These are phyloP conservation scores for Rotaria macrura DNA, from an alignment of 2,888 invertebrate species.

Conservation along the genomic window DNA sequence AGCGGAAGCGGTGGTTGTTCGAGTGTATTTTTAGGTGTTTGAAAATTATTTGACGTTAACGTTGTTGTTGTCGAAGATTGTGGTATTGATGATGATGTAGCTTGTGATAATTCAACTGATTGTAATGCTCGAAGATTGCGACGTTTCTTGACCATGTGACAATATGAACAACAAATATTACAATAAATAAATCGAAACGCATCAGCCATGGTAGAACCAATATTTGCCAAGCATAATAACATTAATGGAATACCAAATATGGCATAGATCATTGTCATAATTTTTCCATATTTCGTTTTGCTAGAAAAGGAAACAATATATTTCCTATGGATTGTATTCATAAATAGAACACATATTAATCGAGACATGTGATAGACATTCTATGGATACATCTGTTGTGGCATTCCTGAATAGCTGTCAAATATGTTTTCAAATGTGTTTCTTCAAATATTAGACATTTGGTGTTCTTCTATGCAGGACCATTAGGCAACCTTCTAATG, in stretches of 20 bases:
- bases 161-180: constrained; percentile 33
- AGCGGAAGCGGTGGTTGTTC: not conserved
- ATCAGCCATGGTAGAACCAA: constrained; percentile 34
- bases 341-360: no score
- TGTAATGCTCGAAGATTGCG: constrained; percentile 27
- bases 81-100: not conserved
- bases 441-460: no score
- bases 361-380: no score
- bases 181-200: constrained; percentile 33
- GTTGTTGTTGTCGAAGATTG: not conserved
- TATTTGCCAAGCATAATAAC: constrained; percentile 32
- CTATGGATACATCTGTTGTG: no score
- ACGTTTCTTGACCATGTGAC: constrained; percentile 27
- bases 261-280: constrained; percentile 32
- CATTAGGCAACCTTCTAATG: no score
- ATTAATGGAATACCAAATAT: constrained; percentile 34
- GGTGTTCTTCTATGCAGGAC: no score
- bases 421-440: no score
- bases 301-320: not conserved
- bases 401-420: no score
- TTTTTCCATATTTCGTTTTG: constrained; percentile 32
- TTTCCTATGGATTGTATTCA: no score
- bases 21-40: not conserved
- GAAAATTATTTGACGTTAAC: not conserved
- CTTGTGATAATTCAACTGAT: constrained; percentile 15